Conservation (phyloP, 2,888 invertebrate species). For the Drosophila subquinaria region DNA sequence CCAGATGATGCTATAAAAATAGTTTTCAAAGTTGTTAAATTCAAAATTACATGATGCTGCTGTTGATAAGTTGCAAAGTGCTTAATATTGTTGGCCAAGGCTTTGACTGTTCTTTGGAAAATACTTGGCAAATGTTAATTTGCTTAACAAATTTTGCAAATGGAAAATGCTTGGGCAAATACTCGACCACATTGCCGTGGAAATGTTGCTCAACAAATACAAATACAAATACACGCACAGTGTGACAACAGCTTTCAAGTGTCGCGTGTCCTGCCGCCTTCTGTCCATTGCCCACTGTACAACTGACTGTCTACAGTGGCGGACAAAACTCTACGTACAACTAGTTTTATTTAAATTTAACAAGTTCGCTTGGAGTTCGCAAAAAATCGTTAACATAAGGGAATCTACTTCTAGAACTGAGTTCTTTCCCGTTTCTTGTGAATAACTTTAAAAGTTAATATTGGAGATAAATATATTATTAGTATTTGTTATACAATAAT, state of each 20-base stretch:
- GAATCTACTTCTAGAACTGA: neutral
- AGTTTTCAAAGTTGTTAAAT: neutral
- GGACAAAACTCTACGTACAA: neutral
- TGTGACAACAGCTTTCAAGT: conserved; percentile 56
- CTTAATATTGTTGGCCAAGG: neutral
- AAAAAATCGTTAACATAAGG: no score
- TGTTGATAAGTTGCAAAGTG: no score
- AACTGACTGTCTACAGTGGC: conserved; percentile 10
- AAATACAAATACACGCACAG: conserved; percentile 18
- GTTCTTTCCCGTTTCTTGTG: neutral
- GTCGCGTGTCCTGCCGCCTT: conserved; percentile 69
- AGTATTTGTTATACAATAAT: no score
- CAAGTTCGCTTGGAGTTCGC: no score
- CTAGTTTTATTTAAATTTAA: no score
- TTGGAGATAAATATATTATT: no score
- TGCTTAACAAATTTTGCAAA: conserved; percentile 71
- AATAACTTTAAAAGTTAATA: no score
- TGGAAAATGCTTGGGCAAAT: conserved; percentile 63
- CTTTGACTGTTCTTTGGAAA: conserved; percentile 8
- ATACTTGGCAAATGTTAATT: conserved; percentile 59
- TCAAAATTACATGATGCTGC: neutral
- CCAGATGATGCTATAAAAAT: neutral
- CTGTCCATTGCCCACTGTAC: conserved; percentile 30
- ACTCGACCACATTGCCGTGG: conserved; percentile 45
- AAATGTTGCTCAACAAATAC: conserved; percentile 46